Evolutionary conservation across 2,888 invertebrate genomes (phyloP), one percentile per base, ranked within the genome.

Genomic region (Cartodere bifasciata): DNA sequence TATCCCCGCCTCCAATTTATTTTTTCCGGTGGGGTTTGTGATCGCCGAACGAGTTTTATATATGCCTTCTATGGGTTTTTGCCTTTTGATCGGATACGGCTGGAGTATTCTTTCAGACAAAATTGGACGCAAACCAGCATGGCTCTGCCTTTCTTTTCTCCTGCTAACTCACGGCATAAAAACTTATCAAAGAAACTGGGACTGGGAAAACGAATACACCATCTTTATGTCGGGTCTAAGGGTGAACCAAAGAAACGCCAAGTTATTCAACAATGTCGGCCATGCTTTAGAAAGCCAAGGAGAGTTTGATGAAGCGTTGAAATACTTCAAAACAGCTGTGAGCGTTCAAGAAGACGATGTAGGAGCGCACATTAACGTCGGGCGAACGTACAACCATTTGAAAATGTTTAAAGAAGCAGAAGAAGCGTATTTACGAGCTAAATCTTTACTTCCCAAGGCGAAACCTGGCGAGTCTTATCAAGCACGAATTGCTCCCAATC

Each of bases 41-140:
- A 82, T 95, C 16, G 95, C 95, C 2, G 95, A 95, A 63, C 68
- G 94, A 43, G 83, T 95, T 25, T 70, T 95, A 3, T 95, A 95
- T 62, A 88, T 91, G 67, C 95, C 95, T 1, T 92, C 92, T 9
- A 92, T 95, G 91, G 95, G 95, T 29, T 92, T 87, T 67, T 94
- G 92, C 53, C 72, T 95, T 58, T 67, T 95, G 13, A 72, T 92
- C 2, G 90, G 87, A 2, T 86, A 86, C 49, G 90, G 90, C 17
- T 88, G 76, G 76, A 69, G 75, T 40, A 62, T 79, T 35, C 51
- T 82, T 15, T 67, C 72, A 28, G 71, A 75, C 49, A 75, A 68
- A 50, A 67, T 70, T 47, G 72, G 69, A 34, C 74, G 71, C 44
- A 70, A 76, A 35, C 58, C 82, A 13, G 70, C 77, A 12, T 74